Evolutionary conservation across 2,888 invertebrate genomes (phyloP).

Genomic region (Dasysyrphus albostriatus): DNA sequence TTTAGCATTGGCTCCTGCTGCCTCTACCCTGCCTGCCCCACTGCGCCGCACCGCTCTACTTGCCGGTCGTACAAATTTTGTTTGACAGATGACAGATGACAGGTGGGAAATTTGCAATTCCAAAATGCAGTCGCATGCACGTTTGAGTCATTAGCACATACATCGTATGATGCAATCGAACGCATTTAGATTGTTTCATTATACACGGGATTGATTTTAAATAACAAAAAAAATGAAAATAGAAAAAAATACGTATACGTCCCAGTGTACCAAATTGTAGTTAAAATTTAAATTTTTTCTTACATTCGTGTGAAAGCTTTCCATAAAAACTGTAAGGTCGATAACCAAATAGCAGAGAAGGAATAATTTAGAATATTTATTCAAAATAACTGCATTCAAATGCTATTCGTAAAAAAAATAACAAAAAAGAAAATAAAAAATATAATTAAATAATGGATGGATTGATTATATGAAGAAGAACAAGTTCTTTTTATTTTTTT

Average conservation of each 20-base stretch:
- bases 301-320: slow-evolving; percentile 7
- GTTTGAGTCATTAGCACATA: slow-evolving; percentile 67
- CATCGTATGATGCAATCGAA: slow-evolving; percentile 71
- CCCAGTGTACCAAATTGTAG: background rate
- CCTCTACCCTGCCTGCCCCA: background rate
- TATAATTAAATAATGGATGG: background rate
- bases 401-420: slow-evolving; percentile 9
- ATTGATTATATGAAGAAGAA: slow-evolving; percentile 7
- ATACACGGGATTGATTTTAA: background rate
- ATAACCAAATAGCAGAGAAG: slow-evolving; percentile 21
- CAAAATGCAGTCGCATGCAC: slow-evolving; percentile 69
- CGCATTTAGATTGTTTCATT: slow-evolving; percentile 67
- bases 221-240: background rate
- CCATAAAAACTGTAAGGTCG: slow-evolving; percentile 20
- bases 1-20: slow-evolving; percentile 10
- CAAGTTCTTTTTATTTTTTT: slow-evolving; percentile 21
- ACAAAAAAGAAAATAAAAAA: background rate
- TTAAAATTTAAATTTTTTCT: background rate
- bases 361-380: slow-evolving; percentile 9
- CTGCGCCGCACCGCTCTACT: background rate
- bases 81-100: slow-evolving; percentile 70
- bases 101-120: slow-evolving; percentile 71
- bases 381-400: slow-evolving; percentile 29
- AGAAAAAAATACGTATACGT: slow-evolving; percentile 32
- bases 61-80: slow-evolving; percentile 9